Conservation (phyloP, 2,888 invertebrate genomes). For the Leptothorax acervorum region DNA sequence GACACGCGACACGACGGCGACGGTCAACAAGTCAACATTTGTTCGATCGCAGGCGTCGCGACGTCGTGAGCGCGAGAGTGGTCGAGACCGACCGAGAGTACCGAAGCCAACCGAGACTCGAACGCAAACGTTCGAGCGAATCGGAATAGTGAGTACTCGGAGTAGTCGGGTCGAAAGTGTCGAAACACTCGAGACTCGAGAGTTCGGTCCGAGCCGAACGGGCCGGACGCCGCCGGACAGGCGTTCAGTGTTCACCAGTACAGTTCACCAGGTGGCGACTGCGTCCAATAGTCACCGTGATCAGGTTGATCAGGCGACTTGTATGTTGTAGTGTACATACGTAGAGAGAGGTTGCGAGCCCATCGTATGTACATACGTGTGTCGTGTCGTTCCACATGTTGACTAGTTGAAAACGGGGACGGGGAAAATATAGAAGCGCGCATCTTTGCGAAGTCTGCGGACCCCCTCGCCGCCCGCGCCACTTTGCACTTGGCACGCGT, state of each 20-base stretch:
- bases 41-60: too few relatives aligned
- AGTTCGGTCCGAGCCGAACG: neutral
- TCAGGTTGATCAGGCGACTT: conserved; percentile 80
- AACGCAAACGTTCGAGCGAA: too few relatives aligned
- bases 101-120: too few relatives aligned
- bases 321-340: conserved; percentile 61
- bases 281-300: conserved; percentile 78
- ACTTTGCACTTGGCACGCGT: neutral
- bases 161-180: neutral
- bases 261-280: conserved; percentile 70
- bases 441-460: neutral
- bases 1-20: too few relatives aligned
- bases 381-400: conserved; percentile 79
- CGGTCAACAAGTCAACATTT: too few relatives aligned
- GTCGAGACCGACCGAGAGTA: too few relatives aligned
- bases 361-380: conserved; percentile 73
- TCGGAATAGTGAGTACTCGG: too few relatives aligned
- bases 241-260: neutral
- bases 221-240: neutral
- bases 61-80: too few relatives aligned
- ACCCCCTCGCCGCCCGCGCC: neutral
- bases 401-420: conserved; percentile 75
- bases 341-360: conserved; percentile 27
- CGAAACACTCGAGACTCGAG: too few relatives aligned
- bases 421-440: neutral